These are phyloP conservation scores for Toxotes chatareus DNA, from an alignment of 2,113 vertebrate species.

Conservation along the genomic window DNA sequence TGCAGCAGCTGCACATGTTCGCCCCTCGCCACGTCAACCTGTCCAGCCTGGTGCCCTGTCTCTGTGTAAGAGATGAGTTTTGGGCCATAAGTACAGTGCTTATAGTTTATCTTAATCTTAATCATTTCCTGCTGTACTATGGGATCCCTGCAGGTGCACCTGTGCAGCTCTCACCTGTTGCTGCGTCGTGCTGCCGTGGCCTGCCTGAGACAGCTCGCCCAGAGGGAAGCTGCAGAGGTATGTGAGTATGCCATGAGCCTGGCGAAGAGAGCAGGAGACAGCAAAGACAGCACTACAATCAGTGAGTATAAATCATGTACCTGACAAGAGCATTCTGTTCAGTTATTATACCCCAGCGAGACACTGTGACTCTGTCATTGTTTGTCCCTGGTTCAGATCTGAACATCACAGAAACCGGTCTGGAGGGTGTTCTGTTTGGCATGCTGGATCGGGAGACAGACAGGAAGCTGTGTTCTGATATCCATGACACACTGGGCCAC, in stretches of 20 bases:
- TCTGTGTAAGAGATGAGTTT: slow-evolving; percentile 77
- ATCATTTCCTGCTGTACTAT: not conserved
- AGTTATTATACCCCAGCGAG: not conserved
- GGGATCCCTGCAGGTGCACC: slow-evolving; percentile 87
- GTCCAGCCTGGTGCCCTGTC: slow-evolving; percentile 96
- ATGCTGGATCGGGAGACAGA: slow-evolving; percentile 99
- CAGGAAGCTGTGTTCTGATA: slow-evolving; percentile 95
- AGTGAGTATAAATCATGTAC: slow-evolving; percentile 85
- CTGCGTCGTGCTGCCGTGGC: slow-evolving; percentile 96
- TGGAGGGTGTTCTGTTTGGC: slow-evolving; percentile 97
- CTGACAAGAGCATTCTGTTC: not conserved
- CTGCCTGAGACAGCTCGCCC: slow-evolving; percentile 95
- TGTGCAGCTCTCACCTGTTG: slow-evolving; percentile 96
- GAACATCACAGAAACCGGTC: slow-evolving; percentile 96
- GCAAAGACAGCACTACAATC: slow-evolving; percentile 88
- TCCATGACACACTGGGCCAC: slow-evolving; percentile 97
- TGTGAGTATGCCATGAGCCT: slow-evolving; percentile 98
- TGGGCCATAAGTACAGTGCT: not conserved
- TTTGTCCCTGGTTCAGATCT: slow-evolving; percentile 80
- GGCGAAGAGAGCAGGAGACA: slow-evolving; percentile 89
- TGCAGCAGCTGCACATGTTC: slow-evolving; percentile 99
- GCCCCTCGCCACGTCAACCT: slow-evolving; percentile 97
- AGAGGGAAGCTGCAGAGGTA: slow-evolving; percentile 96
- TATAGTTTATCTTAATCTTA: not conserved
- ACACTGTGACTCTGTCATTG: not conserved